Base-by-base conservation (phyloP, 1,140 invertebrate genomes). In the Megalopta genalis region DNA sequence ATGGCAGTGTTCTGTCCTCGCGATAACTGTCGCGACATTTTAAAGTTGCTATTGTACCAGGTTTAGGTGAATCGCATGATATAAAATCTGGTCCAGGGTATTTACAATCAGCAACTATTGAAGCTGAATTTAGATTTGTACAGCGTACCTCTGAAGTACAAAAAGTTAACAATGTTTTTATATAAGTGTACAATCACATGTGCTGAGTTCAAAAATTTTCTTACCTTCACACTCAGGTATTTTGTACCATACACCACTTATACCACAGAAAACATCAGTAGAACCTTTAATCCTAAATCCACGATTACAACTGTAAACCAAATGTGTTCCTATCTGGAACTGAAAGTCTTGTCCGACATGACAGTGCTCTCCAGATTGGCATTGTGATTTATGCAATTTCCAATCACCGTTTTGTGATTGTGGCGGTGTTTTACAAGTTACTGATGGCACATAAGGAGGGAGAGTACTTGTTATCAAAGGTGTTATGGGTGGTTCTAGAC, bases 81-180 rank as follows among this genome's bases (percentile, higher is more conserved):
- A 80, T 77, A 67, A 81, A 10, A 57, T n/a, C 83, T 9, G 69
- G 9, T 7, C 81, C 78, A 14, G 89, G 72, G 6, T 86, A 82
- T 0, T 6, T 80, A 60, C 91, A 93, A 0, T n/a, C 23, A 8
- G 89, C 88, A 10, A 57, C 18, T 10, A 62, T 82, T 5, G 91
- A 88, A 16, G 80, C 46, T 1, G 89, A 87, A 8, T 25, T 79
- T 23, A 93, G 71, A n/a, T 67, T 21, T 60, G 83, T 57, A 42
- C 92, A 93, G 39, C 68, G 80, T 79, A 92, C 90, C 86, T 90
- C 91, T 93, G 67, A 42, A 82, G 87, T 72, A 68, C 25, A 54
- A 0, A 46, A 64, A 27, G 32, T 46, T 8, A 66, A 71, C 62
- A 25, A n/a, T 4, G 39, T 57, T 1, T 57, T 25, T 10, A 27